A percentile compares a stretch with the other conserved stretches of the same genome.
Evolutionary conservation across 2,888 invertebrate genomes (phyloP).

Genomic region (Leptogaster cylindrica): DNA sequence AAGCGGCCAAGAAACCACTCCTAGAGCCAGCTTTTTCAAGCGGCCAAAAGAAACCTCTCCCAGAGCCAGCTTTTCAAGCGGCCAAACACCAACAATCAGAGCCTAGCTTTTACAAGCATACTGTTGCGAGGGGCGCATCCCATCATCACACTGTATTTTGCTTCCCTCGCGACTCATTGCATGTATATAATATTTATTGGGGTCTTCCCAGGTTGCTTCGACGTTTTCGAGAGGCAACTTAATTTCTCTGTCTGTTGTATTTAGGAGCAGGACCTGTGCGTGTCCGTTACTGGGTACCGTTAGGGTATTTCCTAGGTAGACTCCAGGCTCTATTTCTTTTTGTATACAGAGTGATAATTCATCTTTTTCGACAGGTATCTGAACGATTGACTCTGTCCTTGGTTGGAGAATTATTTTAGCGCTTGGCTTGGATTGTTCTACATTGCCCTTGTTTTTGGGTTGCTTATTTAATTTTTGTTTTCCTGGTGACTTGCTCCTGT

Average conservation of each 20-base stretch:
- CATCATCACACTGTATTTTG: too few relatives aligned
- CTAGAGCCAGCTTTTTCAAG: too few relatives aligned
- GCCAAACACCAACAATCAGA: too few relatives aligned
- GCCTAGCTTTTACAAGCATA: too few relatives aligned
- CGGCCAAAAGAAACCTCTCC: too few relatives aligned
- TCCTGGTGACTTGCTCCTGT: too few relatives aligned
- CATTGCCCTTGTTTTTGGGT: too few relatives aligned
- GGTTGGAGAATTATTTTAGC: not conserved
- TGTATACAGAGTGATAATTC: not conserved
- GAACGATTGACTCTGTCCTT: not conserved
- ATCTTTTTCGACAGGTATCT: not conserved
- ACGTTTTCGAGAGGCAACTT: not conserved
- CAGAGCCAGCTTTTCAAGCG: too few relatives aligned
- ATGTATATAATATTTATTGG: not conserved
- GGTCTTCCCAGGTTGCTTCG: not conserved
- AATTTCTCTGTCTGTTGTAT: not conserved
- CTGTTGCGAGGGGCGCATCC: too few relatives aligned
- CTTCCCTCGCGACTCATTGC: not conserved
- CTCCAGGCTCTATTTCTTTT: not conserved
- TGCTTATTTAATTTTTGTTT: too few relatives aligned
- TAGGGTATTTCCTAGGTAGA: not conserved
- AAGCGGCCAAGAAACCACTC: too few relatives aligned
- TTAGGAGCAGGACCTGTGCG: not conserved
- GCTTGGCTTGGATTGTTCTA: not conserved
- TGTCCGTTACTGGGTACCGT: not conserved